Evolutionary conservation across 1,140 invertebrate species (phyloP).

Genomic region (Chironomus tepperi): DNA sequence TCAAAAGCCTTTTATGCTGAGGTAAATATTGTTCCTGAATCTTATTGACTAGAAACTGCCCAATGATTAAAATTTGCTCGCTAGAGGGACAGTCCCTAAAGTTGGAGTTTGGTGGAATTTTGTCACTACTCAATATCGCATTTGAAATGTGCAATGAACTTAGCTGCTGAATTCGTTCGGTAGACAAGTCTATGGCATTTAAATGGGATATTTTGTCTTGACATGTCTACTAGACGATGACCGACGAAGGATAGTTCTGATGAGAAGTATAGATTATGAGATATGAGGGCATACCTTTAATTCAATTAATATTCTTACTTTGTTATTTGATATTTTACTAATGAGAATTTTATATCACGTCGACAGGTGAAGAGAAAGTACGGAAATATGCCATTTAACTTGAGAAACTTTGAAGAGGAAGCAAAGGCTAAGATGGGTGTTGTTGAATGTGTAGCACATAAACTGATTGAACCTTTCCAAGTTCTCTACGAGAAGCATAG

Average conservation of each 20-base stretch:
- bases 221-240: not conserved
- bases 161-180: not conserved
- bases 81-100: constrained; percentile 20
- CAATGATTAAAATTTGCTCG: constrained; percentile 27
- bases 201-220: constrained; percentile 4
- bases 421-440: constrained; percentile 96
- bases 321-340: not conserved
- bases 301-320: not conserved
- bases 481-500: constrained; percentile 57
- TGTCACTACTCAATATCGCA: not conserved
- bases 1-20: constrained; percentile 93
- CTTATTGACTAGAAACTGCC: not conserved
- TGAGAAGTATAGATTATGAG: constrained; percentile 37
- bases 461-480: constrained; percentile 95
- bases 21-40: constrained; percentile 39
- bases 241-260: constrained; percentile 26
- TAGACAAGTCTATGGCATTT: constrained; percentile 3
- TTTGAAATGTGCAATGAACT: not conserved
- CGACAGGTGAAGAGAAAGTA: constrained; percentile 75
- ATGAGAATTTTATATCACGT: constrained; percentile 10
- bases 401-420: constrained; percentile 90
- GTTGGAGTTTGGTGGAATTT: not conserved
- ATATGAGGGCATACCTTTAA: constrained; percentile 32
- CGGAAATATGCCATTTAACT: constrained; percentile 88
- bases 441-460: constrained; percentile 96